Percentiles rank a stretch among this genome's conserved stretches.
Evolutionary conservation across 2,888 invertebrate species (phyloP).

Genomic region (Limnephilus marmoratus): DNA sequence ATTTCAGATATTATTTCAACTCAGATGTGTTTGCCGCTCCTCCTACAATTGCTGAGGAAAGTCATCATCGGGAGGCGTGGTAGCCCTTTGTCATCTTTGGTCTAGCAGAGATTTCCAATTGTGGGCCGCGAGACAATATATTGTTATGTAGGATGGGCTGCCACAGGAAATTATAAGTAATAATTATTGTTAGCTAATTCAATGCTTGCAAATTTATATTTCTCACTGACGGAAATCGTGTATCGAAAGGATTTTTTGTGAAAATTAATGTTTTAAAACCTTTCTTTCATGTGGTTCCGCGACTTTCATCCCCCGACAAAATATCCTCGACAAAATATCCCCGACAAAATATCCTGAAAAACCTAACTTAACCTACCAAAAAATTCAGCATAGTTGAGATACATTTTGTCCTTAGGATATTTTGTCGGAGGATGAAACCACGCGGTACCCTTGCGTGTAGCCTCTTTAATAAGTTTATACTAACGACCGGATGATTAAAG

Average conservation of each 20-base stretch:
- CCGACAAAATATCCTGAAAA: too few species aligned
- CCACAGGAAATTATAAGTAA: background rate
- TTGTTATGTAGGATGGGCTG: background rate
- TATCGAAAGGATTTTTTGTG: background rate
- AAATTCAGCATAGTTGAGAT: too few species aligned
- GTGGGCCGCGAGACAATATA: background rate
- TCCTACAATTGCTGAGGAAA: constrained; percentile 30
- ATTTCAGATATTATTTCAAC: constrained; percentile 3
- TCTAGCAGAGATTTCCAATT: background rate
- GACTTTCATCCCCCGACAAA: background rate
- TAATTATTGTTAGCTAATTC: background rate
- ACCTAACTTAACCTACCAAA: too few species aligned
- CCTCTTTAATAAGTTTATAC: too few species aligned
- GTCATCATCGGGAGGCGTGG: constrained; percentile 41
- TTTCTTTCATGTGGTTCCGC: background rate
- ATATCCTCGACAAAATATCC: too few species aligned
- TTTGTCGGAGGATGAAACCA: too few species aligned
- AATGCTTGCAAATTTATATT: background rate
- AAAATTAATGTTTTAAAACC: background rate
- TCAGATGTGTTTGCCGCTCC: constrained; percentile 21
- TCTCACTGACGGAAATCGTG: background rate
- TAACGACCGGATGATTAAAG: background rate
- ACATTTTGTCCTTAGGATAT: too few species aligned
- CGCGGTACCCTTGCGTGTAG: too few species aligned
- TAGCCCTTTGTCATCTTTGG: constrained; percentile 45